Percentiles rank a stretch among this genome's conserved stretches.
Conservation (phyloP, 2,113 vertebrate genomes). For the Pygoscelis adeliae region DNA sequence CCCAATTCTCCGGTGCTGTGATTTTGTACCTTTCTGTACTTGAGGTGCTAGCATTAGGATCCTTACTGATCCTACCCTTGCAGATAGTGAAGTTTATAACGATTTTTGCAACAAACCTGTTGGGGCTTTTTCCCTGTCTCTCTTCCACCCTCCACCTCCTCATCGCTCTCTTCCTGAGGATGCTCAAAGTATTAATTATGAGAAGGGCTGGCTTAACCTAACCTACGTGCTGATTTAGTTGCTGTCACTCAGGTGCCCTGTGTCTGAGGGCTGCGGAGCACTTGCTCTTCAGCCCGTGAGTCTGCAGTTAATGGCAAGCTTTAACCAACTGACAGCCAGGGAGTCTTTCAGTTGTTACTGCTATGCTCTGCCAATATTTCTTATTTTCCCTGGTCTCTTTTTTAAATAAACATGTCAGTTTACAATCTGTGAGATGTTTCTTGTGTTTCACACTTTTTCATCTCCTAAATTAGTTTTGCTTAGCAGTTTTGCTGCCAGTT, state of each 20-base stretch:
- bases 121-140: neutral
- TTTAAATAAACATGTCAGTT: slow-evolving; percentile 8
- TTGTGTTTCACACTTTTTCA: slow-evolving; percentile 8
- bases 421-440: slow-evolving; percentile 16
- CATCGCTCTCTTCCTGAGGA: neutral
- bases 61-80: neutral
- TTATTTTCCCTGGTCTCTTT: neutral
- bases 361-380: neutral
- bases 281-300: neutral
- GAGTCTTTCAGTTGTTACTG: neutral
- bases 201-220: neutral
- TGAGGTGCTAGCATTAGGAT: neutral
- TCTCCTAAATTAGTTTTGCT: slow-evolving; percentile 34
- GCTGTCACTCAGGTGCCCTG: rapidly evolving
- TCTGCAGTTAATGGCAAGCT: neutral
- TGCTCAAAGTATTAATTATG: neutral
- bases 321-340: neutral
- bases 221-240: neutral
- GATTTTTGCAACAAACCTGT: neutral
- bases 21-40: neutral
- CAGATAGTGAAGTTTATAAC: rapidly evolving
- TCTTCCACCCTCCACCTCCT: neutral
- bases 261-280: rapidly evolving
- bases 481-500: slow-evolving; percentile 31
- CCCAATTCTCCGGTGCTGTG: rapidly evolving